phyloP scores from a whole-genome alignment of 2,797 vertebrate species.

The Poeciliopsis gracilis region DNA sequence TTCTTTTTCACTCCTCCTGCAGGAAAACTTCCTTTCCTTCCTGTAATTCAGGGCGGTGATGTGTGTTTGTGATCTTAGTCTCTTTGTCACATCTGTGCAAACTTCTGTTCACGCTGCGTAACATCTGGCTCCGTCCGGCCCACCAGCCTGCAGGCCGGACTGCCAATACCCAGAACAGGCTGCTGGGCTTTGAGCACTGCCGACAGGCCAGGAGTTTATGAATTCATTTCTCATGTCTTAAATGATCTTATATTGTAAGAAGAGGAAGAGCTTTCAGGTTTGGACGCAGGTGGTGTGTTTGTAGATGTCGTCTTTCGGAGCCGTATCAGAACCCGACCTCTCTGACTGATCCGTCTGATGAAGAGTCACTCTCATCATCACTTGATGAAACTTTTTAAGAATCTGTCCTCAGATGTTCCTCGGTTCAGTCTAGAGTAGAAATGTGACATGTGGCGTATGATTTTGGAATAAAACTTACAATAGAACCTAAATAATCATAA shows the following conservation, averaged over 20 bases:
- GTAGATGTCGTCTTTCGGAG: not conserved
- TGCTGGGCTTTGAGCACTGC: conserved; percentile 47
- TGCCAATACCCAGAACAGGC: conserved; percentile 34
- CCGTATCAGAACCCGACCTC: not conserved
- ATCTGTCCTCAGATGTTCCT: not conserved
- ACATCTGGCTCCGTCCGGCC: conserved; percentile 27
- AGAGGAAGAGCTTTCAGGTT: not conserved
- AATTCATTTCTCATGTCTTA: conserved; percentile 32
- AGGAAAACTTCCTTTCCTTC: conserved; percentile 12
- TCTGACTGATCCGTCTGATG: not conserved
- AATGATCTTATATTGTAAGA: conserved; percentile 10
- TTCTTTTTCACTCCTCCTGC: not conserved
- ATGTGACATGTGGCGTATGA: no score
- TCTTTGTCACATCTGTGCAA: conserved; percentile 41
- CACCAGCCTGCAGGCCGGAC: conserved; percentile 33
- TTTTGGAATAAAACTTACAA: no score
- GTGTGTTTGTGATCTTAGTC: conserved; percentile 62
- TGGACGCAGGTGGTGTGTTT: conserved; percentile 14
- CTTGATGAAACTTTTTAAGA: not conserved
- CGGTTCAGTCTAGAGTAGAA: not conserved
- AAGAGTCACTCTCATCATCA: not conserved
- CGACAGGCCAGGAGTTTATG: conserved; percentile 37
- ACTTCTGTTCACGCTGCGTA: conserved; percentile 25
- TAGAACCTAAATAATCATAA: no score
- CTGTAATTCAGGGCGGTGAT: conserved; percentile 32